phyloP scores from a whole-genome alignment of 2,888 invertebrate genomes.

The Eupithecia dodoneata region DNA sequence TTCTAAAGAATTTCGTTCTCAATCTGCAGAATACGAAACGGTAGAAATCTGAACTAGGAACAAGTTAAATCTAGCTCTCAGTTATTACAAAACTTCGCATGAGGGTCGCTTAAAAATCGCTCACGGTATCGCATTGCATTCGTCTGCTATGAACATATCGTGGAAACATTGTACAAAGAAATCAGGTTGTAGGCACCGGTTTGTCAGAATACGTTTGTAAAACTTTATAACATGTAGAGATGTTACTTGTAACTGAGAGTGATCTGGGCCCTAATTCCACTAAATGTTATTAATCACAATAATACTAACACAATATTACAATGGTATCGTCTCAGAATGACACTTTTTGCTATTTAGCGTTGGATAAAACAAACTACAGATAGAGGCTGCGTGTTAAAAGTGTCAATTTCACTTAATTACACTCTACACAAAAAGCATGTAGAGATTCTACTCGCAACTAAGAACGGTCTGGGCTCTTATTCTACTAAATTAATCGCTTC shows the following conservation, averaged over 20 bases:
- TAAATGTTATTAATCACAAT: neutral
- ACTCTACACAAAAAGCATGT: too few species aligned
- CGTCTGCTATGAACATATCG: slow-evolving; percentile 47
- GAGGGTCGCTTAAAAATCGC: slow-evolving; percentile 51
- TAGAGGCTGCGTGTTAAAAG: neutral
- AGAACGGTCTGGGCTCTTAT: too few species aligned
- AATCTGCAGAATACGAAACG: neutral
- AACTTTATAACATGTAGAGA: neutral
- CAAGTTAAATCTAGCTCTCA: slow-evolving; percentile 38
- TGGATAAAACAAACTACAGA: neutral
- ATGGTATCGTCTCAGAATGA: neutral
- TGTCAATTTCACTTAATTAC: neutral
- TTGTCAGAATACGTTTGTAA: neutral
- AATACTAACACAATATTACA: neutral
- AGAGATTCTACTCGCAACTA: too few species aligned
- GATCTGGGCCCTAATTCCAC: neutral
- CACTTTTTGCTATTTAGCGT: neutral
- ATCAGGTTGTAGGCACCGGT: slow-evolving; percentile 8
- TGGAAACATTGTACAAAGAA: slow-evolving; percentile 23
- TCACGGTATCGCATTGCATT: slow-evolving; percentile 47
- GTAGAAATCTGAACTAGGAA: slow-evolving; percentile 33
- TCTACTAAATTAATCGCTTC: too few species aligned
- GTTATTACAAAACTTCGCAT: slow-evolving; percentile 47
- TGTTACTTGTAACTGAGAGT: neutral
- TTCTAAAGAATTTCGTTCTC: slow-evolving; percentile 10